Evolutionary conservation across 92 coral and sea anemone species (phyloP).

Genomic region (Phymanthus crucifer): DNA sequence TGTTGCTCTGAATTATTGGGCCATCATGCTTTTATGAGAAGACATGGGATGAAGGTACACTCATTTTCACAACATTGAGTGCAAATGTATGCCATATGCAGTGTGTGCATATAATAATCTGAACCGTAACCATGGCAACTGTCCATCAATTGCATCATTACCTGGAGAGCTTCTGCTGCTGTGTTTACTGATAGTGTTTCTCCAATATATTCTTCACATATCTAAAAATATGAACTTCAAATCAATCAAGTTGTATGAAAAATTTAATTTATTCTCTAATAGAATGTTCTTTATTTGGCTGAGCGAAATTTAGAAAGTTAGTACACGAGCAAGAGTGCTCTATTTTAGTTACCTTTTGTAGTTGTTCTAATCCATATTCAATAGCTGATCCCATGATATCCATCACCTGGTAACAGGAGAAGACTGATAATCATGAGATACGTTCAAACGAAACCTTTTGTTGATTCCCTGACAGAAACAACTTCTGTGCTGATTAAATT

Average conservation of each 20-base stretch:
- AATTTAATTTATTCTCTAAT: background rate
- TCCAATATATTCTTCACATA: slow-evolving; percentile 92
- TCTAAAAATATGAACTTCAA: slow-evolving; percentile 42
- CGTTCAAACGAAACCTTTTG: background rate
- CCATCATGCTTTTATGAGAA: no score
- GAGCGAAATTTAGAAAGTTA: no score
- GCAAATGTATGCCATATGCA: no score
- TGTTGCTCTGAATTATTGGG: no score
- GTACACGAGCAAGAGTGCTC: background rate
- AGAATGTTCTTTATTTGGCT: background rate
- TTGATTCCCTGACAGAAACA: no score
- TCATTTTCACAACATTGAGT: no score
- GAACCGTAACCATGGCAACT: no score
- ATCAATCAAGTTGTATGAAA: background rate
- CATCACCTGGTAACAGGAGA: slow-evolving; percentile 60
- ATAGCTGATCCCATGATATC: slow-evolving; percentile 93
- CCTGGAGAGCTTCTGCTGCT: slow-evolving; percentile 96
- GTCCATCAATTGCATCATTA: slow-evolving; percentile 11
- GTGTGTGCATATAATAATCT: no score
- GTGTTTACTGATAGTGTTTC: slow-evolving; percentile 83
- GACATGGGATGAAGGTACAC: no score
- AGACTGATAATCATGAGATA: background rate
- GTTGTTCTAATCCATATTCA: slow-evolving; percentile 86
- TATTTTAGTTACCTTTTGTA: slow-evolving; percentile 64
- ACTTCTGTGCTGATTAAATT: no score